Conservation (phyloP, 2,888 invertebrate species). For the Cheilosia vernalis region DNA sequence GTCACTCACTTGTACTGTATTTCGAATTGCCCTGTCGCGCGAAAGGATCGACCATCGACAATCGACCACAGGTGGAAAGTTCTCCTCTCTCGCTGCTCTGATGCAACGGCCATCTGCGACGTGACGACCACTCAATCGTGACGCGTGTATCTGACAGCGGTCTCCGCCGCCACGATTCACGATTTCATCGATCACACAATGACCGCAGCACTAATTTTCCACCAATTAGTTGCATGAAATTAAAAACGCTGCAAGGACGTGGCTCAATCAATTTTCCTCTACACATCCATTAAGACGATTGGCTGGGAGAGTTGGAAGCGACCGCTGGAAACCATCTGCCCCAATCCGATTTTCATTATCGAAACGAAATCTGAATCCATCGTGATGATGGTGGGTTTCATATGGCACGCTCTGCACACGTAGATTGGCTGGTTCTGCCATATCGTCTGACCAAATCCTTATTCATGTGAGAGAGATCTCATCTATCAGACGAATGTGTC, state of each 20-base stretch:
- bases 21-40: conserved; percentile 34
- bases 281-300: conserved; percentile 43
- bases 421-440: conserved; percentile 39
- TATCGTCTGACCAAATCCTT: conserved; percentile 48
- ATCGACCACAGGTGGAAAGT: conserved; percentile 66
- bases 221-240: conserved; percentile 69
- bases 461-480: conserved; percentile 8
- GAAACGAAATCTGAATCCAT: conserved; percentile 59
- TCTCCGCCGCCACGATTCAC: conserved; percentile 36
- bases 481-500: conserved; percentile 59
- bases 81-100: conserved; percentile 13
- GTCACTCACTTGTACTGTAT: not conserved
- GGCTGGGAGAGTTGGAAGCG: conserved; percentile 26
- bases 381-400: conserved; percentile 39
- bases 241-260: conserved; percentile 42
- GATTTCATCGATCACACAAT: conserved; percentile 70
- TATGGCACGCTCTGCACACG: conserved; percentile 42
- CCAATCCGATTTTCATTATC: conserved; percentile 66
- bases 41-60: conserved; percentile 21
- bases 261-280: conserved; percentile 33
- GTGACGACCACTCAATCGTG: conserved; percentile 61
- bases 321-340: conserved; percentile 44
- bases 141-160: conserved; percentile 47
- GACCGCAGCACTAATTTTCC: conserved; percentile 68
- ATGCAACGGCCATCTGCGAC: conserved; percentile 41